Evolutionary conservation across 2,113 vertebrate species (phyloP).

Genomic region (Peromyscus polionotus): DNA sequence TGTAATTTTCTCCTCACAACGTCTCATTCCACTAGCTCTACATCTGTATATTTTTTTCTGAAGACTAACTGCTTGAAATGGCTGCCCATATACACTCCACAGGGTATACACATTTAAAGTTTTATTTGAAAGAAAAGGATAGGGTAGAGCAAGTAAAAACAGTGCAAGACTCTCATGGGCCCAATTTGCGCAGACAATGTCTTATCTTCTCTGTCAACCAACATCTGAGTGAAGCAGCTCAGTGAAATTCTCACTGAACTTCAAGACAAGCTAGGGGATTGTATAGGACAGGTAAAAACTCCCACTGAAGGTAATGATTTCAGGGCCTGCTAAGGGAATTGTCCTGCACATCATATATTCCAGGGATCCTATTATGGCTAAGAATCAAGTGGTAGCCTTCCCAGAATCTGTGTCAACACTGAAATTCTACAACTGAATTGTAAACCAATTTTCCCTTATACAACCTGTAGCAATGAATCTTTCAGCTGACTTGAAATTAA

Average conservation of each 20-base stretch:
- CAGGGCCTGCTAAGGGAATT: background rate
- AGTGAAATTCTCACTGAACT: background rate
- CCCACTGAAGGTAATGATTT: background rate
- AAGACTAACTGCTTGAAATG: background rate
- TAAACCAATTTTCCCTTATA: background rate
- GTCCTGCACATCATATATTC: background rate
- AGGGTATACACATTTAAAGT: background rate
- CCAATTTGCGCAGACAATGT: background rate
- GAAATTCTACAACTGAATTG: background rate
- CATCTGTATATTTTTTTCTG: background rate
- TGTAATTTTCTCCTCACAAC: background rate
- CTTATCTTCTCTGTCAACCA: background rate
- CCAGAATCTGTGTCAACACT: background rate
- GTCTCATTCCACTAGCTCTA: background rate
- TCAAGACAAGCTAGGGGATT: background rate
- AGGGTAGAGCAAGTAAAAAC: background rate
- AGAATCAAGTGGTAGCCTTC: background rate
- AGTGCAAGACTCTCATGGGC: background rate
- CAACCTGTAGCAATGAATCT: background rate
- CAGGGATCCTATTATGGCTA: background rate
- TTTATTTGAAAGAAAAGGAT: conserved; percentile 26
- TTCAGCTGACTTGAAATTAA: background rate
- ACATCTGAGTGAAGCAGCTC: background rate
- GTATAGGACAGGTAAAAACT: background rate
- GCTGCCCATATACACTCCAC: background rate